Conservation (phyloP, 1,140 invertebrate species). For the Philaenus spumarius region DNA sequence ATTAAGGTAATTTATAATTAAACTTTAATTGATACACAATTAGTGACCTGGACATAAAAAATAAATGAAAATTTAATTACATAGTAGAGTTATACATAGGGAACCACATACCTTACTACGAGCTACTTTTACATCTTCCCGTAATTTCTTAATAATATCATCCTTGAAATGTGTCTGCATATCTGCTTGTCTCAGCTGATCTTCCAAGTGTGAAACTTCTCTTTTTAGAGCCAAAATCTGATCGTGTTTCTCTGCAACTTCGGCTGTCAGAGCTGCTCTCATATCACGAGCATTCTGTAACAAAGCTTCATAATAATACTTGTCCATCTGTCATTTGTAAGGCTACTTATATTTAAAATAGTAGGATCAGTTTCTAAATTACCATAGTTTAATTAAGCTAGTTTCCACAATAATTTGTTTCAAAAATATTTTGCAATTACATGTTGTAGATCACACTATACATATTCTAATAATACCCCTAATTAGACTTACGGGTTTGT, state of each 20-base stretch:
- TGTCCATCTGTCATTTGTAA: neutral
- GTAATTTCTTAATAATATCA: constrained; percentile 46
- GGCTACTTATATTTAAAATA: neutral
- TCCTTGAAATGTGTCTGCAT: constrained; percentile 46
- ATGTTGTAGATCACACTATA: too few species aligned
- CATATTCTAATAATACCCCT: too few species aligned
- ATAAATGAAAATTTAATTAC: too few species aligned
- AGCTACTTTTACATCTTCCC: constrained; percentile 41
- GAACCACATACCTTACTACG: constrained; percentile 25
- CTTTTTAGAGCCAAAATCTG: constrained; percentile 37
- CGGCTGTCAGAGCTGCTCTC: constrained; percentile 40
- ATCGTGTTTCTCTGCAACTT: constrained; percentile 46
- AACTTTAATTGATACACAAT: too few species aligned
- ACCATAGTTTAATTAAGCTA: neutral
- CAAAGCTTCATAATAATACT: neutral
- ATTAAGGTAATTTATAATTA: too few species aligned
- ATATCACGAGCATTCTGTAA: constrained; percentile 39
- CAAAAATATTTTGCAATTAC: neutral
- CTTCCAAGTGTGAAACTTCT: constrained; percentile 41
- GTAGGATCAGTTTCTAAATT: neutral
- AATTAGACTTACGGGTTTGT: too few species aligned
- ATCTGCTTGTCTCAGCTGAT: constrained; percentile 40
- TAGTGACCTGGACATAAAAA: too few species aligned
- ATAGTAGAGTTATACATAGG: too few species aligned
- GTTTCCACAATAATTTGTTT: neutral